Evolutionary conservation across 2,113 vertebrate species (phyloP).

Genomic region (Corydoras sp.): DNA sequence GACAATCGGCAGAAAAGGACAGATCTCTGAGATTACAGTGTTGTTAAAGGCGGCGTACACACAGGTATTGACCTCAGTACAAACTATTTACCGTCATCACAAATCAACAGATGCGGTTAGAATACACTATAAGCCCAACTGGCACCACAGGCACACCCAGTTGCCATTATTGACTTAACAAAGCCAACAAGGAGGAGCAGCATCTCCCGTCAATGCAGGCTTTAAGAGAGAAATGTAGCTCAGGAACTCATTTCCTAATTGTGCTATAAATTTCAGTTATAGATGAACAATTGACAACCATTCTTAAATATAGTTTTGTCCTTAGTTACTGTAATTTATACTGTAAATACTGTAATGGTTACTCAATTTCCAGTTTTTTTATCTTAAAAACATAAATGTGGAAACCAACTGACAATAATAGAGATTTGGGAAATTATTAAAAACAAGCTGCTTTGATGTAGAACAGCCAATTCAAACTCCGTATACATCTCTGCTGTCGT

Average conservation of each 20-base stretch:
- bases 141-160: not conserved
- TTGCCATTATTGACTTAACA: not conserved
- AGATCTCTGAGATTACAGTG: not conserved
- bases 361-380: too few species aligned
- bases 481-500: too few species aligned
- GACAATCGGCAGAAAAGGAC: slow-evolving; percentile 23
- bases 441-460: too few species aligned
- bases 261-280: too few species aligned
- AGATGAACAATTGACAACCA: too few species aligned
- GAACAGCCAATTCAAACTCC: too few species aligned
- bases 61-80: not conserved
- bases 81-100: not conserved
- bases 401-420: too few species aligned
- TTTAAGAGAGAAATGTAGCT: not conserved
- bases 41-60: slow-evolving; percentile 2
- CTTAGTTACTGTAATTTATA: too few species aligned
- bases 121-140: not conserved
- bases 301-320: too few species aligned
- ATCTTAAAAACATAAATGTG: too few species aligned
- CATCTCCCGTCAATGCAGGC: not conserved
- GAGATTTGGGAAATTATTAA: too few species aligned
- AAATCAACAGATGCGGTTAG: not conserved
- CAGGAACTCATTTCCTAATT: not conserved
- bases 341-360: too few species aligned
- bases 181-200: not conserved